Base-by-base conservation (phyloP, 2,888 invertebrate species). In the Abscondita cerata region DNA sequence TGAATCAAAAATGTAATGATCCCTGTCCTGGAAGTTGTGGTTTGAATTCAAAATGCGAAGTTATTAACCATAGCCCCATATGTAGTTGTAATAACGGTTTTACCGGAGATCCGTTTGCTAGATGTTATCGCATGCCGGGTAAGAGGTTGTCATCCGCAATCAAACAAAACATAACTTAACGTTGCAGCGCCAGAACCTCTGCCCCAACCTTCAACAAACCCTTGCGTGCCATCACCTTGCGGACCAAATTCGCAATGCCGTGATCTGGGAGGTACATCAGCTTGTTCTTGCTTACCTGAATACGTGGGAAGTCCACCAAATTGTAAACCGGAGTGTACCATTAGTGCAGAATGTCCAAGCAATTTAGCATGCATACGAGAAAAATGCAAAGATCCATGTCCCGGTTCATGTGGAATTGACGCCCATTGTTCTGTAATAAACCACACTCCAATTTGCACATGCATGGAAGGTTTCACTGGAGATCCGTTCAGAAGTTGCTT, bases 341-440 rank as follows among this genome's bases (percentile, higher is more conserved):
- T 91, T 20, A 90, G 89, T 75, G 83, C 90, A 0, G 93, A 93
- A 71, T 94, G 94, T 76, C 79, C 88, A 5, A 88, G 88, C 72
- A 87, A 89, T 74, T 82, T 86, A 70, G 91, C 93, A 38, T 94
- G 94, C 73, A 88, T 93, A 46, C 86, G 87, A 68, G 87, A 89
- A 73, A 89, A 85, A 76, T 93, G 93, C 76, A 82, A 80, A 67
- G 91, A 93, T 78, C 92, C 92, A n/a, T 93, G 93, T 71, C 89
- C 89, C 6, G 92, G 92, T 9, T 89, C 89, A 4, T 93, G 94
- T 73, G 94, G 93, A 11, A 73, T 86, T 15, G 85, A 85, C 68
- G 90, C 94, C 1, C 80, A 86, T 44, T 95, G 94, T 73, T 85
- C 85, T 73, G 89, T 92, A 4, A 84, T 87, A 64, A 90, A 88